Base-by-base conservation (phyloP, 53 echinoderm and acorn worm species). In the Paelopatides confundens region DNA sequence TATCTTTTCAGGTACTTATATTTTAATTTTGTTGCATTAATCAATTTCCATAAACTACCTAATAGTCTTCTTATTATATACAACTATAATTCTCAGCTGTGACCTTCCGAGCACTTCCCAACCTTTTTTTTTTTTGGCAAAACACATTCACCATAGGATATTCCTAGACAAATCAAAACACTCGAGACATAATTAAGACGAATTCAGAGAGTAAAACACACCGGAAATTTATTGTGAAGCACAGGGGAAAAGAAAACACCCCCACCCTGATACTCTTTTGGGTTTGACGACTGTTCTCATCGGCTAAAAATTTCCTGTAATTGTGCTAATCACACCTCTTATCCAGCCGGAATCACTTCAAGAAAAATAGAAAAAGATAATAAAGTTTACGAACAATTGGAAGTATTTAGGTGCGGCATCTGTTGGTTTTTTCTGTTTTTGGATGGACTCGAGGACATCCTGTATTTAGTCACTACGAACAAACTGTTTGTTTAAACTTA, bases 401-500 rank as follows among this genome's bases (percentile, higher is more conserved):
- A 74, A 46, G 39, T 43, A 43, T 74, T 74, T 43, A 74, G 74
- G 39, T 27, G 13, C 27, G 74, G 74, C 74, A 74, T 74, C 18
- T 74, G 74, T 74, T 74, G 39, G 39, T 74, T 74, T 74, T 74
- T 39, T 39, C 39, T 74, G 74, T 74, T 74, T 74, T 74, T 68
- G 33, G 46, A 74, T 46, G 74, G 46, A 74, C 40, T 28, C 46
- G 28, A 74, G 74, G 74, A 74, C 74, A 74, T 74, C 74, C 74
- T 74, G 74, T 74, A 74, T 74, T 74, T 74, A 74, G 74, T 74
- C 40, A 74, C 74, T 43, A 47, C 28, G 74, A 74, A 74, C 74
- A 74, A 74, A 74, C 74, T 74, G 74, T 74, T 74, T 74, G 74
- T 74, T 74, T 74, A 35, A 74, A 74, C 74, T 74, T 74, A 74